phyloP scores from a whole-genome alignment of 2,888 invertebrate species.

The Limnephilus lunatus region DNA sequence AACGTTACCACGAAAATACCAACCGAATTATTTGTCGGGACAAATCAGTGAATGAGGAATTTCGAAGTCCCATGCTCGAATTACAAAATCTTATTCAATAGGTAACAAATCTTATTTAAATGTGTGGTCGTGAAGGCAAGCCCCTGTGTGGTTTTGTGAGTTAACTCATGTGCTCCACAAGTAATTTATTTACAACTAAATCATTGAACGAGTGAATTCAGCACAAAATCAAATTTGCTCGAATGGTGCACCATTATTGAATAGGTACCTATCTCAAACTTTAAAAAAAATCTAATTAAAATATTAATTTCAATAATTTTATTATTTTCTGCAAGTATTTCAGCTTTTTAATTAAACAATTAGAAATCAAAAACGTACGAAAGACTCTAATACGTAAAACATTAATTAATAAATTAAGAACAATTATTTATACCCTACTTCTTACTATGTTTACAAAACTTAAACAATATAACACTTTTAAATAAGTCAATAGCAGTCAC shows the following conservation, averaged over 20 bases:
- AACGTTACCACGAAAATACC: conserved; percentile 11
- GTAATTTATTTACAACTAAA: neutral
- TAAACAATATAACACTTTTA: too few species aligned
- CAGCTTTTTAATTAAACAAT: too few species aligned
- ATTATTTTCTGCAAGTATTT: too few species aligned
- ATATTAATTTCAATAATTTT: too few species aligned
- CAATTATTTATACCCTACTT: too few species aligned
- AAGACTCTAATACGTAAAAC: too few species aligned
- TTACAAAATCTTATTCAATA: neutral
- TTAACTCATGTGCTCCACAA: neutral
- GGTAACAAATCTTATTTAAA: neutral
- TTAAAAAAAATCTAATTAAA: too few species aligned
- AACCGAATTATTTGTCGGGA: conserved; percentile 7
- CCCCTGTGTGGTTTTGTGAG: neutral
- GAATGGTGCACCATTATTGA: neutral
- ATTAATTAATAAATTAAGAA: too few species aligned
- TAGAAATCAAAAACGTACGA: too few species aligned
- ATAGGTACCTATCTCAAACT: too few species aligned
- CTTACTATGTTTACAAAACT: too few species aligned
- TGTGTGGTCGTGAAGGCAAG: neutral
- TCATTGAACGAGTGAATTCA: neutral
- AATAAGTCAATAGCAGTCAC: too few species aligned
- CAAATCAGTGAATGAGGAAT: conserved; percentile 19
- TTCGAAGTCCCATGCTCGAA: neutral
- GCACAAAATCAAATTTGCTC: neutral